Base-by-base conservation (phyloP, 2,113 vertebrate genomes). In the Sula dactylatra region DNA sequence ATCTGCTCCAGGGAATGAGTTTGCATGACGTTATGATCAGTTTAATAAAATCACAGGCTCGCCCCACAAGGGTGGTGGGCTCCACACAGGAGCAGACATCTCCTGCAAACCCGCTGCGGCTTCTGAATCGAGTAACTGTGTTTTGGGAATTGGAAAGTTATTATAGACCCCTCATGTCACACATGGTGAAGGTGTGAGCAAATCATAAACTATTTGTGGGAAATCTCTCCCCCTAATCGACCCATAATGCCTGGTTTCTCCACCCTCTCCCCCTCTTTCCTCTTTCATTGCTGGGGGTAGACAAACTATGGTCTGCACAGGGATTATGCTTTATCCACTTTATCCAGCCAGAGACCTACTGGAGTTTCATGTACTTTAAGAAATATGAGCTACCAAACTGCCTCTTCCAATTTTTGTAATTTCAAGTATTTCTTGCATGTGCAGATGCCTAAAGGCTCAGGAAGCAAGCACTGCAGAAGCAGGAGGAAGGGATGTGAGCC, bases 51-150 rank as follows among this genome's bases (percentile, higher is more conserved):
- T 12, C 3, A 7, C 79, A 31, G 70, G 44, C 47, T 66, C 1
- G 2, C 9, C 11, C 32, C 0, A 0, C 0, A 0, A 61, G 14
- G 29, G 59, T 0, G 0, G 55, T 4, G 3, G 42, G 32, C 29
- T 90, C 62, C 32, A 17, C 1, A 1, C 0, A 0, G 24, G n/a
- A 93, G 24, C 31, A 86, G 44, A 64, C 13, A 34, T 16, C 19
- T 79, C 34, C 61, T 80, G 54, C 2, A 6, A 88, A 70, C 19
- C 27, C 8, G 1, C 25, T 31, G 29, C 0, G 0, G 29, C 31
- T 59, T 80, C 67, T 59, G 65, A 72, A 58, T 29, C 1, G 7
- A 79, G n/a, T 42, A 70, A 44, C 38, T 38, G 20, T 40, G 50
- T 71, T 76, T 86, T 29, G 69, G 79, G 65, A 86, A 40, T 0